These are phyloP conservation scores for Periophthalmus modestus DNA, from an alignment of 2,113 vertebrate species.

Conservation along the genomic window DNA sequence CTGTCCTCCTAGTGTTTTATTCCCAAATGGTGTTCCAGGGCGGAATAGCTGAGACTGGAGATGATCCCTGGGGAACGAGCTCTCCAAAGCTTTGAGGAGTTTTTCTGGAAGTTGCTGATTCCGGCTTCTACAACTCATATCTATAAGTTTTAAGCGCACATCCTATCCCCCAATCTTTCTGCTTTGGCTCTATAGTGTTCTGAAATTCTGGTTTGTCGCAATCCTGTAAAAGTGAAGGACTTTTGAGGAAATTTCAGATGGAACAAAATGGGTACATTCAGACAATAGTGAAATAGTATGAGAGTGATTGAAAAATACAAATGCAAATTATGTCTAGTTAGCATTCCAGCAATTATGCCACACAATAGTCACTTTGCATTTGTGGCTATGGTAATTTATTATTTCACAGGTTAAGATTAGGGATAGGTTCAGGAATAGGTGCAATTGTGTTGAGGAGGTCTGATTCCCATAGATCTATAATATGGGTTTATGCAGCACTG, in stretches of 20 bases:
- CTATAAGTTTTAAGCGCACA: neutral
- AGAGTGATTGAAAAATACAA: no score
- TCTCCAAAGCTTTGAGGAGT: conserved; percentile 27
- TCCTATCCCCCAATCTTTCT: conserved; percentile 1
- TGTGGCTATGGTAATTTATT: no score
- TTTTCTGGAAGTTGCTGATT: conserved; percentile 15
- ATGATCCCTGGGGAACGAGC: conserved; percentile 34
- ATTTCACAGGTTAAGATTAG: no score
- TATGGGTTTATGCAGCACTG: no score
- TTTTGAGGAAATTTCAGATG: neutral
- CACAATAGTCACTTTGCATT: no score
- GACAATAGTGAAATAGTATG: neutral
- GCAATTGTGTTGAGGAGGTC: no score
- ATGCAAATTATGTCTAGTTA: no score
- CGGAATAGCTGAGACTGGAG: conserved; percentile 26
- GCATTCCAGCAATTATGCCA: no score
- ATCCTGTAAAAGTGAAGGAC: neutral
- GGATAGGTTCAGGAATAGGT: no score
- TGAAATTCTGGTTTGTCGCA: neutral
- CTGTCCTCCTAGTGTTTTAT: conserved; percentile 18
- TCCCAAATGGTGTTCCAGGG: conserved; percentile 22
- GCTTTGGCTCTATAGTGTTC: neutral
- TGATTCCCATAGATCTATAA: no score
- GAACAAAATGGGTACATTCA: neutral
- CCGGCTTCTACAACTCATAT: neutral